Base-by-base conservation (phyloP, 2,797 vertebrate genomes). In the Betta splendens region DNA sequence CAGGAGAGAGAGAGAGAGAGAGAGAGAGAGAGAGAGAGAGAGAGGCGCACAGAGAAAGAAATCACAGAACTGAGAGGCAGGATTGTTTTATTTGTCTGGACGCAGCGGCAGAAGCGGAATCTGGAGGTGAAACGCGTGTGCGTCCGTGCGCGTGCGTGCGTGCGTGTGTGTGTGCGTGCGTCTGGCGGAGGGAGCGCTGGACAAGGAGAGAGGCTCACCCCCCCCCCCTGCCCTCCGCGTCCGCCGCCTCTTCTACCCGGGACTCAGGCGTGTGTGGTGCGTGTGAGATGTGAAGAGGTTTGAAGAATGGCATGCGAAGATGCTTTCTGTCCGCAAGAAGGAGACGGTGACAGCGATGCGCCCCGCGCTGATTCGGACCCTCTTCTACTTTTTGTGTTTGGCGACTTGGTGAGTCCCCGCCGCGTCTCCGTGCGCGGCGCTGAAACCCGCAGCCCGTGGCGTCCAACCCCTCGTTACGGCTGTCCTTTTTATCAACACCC, bases 291-390 rank as follows among this genome's bases (percentile, higher is more conserved):
- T 92, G 91, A 89, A 92, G 92, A 90, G 90, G 92, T 80, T 91
- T 92, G 79, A 95, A 96, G 94, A 88, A 97, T 98, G 95, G 96
- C 95, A 94, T 92, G 94, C 89, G 86, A 89, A 94, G 85, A 98
- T 98, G 96, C 85, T 93, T 88, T 93, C 93, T 94, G 94, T 87
- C 94, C 94, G 88, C 85, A 94, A 89, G 91, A 93, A 93, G 95
- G 94, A 94, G 90, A 93, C 89, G 91, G 92, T 89, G 90, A 92
- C 90, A 87, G 92, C 91, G 82, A 92, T 92, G 92, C 85, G 82
- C 81, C 87, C 90, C 86, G 89, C 89, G 84, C 89, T 87, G 74
- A 87, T 93, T 75, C 88, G 91, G 89, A 91, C 92, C 87, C 90
- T 97, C 76, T 67, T 95, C 75, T 95, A 91, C 92, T 92, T 94